phyloP scores from a whole-genome alignment of 2,797 vertebrate genomes.

The Heterohyrax brucei region DNA sequence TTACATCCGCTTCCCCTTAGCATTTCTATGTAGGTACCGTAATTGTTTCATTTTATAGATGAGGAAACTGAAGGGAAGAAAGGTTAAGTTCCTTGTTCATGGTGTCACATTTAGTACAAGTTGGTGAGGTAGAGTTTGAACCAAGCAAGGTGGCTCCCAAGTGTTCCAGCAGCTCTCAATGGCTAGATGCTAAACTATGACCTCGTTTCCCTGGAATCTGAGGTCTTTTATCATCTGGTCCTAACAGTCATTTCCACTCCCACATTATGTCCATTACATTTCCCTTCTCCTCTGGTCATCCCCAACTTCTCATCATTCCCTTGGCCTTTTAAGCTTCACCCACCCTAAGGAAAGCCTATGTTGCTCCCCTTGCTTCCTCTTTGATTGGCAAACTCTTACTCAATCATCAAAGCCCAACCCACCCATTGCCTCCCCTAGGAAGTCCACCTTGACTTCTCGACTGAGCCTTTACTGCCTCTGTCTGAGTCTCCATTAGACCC shows the following conservation, averaged over 20 bases:
- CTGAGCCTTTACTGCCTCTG: neutral
- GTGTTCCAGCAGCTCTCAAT: neutral
- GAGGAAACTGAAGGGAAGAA: neutral
- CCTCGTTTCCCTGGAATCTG: neutral
- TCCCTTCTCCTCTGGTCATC: neutral
- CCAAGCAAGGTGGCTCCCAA: neutral
- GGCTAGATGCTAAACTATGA: neutral
- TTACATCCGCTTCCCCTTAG: neutral
- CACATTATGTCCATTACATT: neutral
- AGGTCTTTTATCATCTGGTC: neutral
- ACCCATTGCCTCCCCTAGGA: neutral
- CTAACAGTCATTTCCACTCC: neutral
- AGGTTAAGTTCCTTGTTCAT: too few species aligned
- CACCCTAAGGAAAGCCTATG: neutral
- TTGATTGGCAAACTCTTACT: slow-evolving; percentile 50
- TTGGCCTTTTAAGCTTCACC: neutral
- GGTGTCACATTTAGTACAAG: neutral
- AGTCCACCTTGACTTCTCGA: neutral
- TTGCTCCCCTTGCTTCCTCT: slow-evolving; percentile 6
- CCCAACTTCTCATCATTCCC: neutral
- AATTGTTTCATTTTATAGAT: neutral
- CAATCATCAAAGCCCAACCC: slow-evolving; percentile 36
- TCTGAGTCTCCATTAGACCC: neutral
- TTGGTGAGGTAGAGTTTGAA: neutral
- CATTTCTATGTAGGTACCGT: neutral